Conservation (phyloP, 2,113 vertebrate species). For the Ardeotis arabs region DNA sequence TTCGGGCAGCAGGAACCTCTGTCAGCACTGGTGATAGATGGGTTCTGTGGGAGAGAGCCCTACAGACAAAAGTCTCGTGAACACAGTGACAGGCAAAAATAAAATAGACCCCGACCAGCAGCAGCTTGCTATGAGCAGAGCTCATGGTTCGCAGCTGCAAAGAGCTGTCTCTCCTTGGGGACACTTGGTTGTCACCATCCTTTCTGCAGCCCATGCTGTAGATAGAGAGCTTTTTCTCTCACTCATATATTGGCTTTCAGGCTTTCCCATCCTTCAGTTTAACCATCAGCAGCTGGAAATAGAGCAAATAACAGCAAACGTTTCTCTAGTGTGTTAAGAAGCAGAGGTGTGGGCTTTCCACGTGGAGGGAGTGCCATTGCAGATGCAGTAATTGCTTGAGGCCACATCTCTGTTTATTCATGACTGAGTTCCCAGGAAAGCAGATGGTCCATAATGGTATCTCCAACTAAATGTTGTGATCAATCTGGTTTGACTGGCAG, state of each 20-base stretch:
- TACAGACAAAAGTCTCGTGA: conserved; percentile 25
- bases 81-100: not conserved
- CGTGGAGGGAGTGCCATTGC: not conserved
- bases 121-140: not conserved
- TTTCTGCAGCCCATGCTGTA: not conserved
- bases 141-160: not conserved
- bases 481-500: not conserved
- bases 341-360: not conserved
- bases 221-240: not conserved
- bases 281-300: not conserved
- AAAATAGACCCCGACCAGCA: not conserved
- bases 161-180: fast-evolving
- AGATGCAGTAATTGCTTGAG: not conserved
- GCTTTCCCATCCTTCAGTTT: not conserved
- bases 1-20: conserved; percentile 69
- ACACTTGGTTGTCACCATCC: not conserved
- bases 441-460: not conserved
- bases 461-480: not conserved
- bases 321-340: not conserved
- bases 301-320: not conserved
- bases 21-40: conserved; percentile 61
- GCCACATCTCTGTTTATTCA: not conserved
- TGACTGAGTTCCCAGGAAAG: not conserved
- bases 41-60: conserved; percentile 53
- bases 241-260: not conserved